phyloP scores from a whole-genome alignment of 1,140 invertebrate genomes.

The Luehdorfia chinensis region DNA sequence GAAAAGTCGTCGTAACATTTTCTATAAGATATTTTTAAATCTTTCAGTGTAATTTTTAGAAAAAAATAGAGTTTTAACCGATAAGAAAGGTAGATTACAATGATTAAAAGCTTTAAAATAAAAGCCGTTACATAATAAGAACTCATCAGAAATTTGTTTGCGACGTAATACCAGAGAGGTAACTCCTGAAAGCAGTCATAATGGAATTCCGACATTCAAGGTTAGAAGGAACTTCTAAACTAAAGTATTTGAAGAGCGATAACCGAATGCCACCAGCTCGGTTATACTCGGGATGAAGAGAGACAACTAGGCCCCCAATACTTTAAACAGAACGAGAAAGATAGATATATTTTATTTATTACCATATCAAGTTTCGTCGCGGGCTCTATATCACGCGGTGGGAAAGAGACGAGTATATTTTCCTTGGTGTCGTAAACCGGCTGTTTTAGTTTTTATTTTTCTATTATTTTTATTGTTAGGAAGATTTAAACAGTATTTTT shows the following conservation, averaged over 20 bases:
- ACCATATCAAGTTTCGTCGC: conserved; percentile 63
- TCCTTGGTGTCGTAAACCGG: conserved; percentile 30
- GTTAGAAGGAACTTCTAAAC: conserved; percentile 64
- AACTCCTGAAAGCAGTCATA: conserved; percentile 7
- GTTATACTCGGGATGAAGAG: conserved; percentile 40
- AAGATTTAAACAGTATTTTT: conserved; percentile 1
- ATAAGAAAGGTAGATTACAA: too few relatives aligned
- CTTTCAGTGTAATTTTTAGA: too few relatives aligned
- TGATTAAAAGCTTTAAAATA: too few relatives aligned
- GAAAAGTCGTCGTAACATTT: too few relatives aligned
- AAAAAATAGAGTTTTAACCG: too few relatives aligned
- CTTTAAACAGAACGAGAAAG: conserved; percentile 28
- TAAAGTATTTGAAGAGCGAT: conserved; percentile 67
- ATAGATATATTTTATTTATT: conserved; percentile 65
- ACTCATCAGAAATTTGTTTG: too few relatives aligned
- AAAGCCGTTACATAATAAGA: too few relatives aligned
- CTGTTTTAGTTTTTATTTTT: conserved; percentile 11
- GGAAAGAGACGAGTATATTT: conserved; percentile 48
- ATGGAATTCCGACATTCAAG: conserved; percentile 64
- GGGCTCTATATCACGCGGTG: conserved; percentile 33
- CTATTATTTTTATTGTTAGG: conserved; percentile 2
- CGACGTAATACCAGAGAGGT: too few relatives aligned
- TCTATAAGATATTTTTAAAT: too few relatives aligned
- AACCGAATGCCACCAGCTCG: conserved; percentile 47
- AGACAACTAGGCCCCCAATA: conserved; percentile 18